Conservation (phyloP, 2,113 vertebrate genomes). For the Bostrychus sinensis region DNA sequence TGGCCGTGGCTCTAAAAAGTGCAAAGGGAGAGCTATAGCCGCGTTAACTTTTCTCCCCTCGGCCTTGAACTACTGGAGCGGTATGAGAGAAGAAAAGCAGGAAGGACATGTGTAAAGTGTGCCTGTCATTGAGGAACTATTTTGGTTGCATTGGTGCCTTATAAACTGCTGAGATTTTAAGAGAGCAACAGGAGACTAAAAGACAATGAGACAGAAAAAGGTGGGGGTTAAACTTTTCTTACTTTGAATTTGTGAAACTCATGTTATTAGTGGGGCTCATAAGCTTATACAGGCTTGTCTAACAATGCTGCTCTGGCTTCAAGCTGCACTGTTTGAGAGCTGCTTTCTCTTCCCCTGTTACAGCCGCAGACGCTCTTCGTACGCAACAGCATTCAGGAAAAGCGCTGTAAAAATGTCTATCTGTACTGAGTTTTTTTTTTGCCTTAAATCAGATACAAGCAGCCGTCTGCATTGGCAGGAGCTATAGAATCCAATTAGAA, state of each 20-base stretch:
- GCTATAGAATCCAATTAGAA: slow-evolving; percentile 79
- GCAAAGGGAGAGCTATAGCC: slow-evolving; percentile 78
- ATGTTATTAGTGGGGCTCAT: slow-evolving; percentile 31
- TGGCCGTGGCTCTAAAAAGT: slow-evolving; percentile 82
- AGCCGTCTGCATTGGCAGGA: slow-evolving; percentile 76
- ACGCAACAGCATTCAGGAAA: slow-evolving; percentile 33
- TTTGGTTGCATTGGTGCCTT: slow-evolving; percentile 51
- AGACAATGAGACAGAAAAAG: slow-evolving; percentile 77
- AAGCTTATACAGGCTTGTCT: slow-evolving; percentile 46
- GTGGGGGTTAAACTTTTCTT: slow-evolving; percentile 80
- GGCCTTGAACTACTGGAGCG: slow-evolving; percentile 70
- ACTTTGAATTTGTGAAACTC: slow-evolving; percentile 51
- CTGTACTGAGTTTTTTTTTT: slow-evolving; percentile 3
- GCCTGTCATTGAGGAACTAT: slow-evolving; percentile 64
- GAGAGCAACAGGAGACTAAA: slow-evolving; percentile 57
- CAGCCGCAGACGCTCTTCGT: slow-evolving; percentile 24
- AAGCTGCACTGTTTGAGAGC: slow-evolving; percentile 47
- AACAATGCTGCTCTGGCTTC: slow-evolving; percentile 71
- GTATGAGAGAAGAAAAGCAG: slow-evolving; percentile 62
- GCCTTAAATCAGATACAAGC: slow-evolving; percentile 61
- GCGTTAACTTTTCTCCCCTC: slow-evolving; percentile 75
- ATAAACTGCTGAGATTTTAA: slow-evolving; percentile 56
- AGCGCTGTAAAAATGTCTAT: slow-evolving; percentile 8
- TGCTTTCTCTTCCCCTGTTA: slow-evolving; percentile 42
- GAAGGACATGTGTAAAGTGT: slow-evolving; percentile 64